Evolutionary conservation across 2,888 invertebrate genomes (phyloP).

Genomic region (Teleiodes luculella): DNA sequence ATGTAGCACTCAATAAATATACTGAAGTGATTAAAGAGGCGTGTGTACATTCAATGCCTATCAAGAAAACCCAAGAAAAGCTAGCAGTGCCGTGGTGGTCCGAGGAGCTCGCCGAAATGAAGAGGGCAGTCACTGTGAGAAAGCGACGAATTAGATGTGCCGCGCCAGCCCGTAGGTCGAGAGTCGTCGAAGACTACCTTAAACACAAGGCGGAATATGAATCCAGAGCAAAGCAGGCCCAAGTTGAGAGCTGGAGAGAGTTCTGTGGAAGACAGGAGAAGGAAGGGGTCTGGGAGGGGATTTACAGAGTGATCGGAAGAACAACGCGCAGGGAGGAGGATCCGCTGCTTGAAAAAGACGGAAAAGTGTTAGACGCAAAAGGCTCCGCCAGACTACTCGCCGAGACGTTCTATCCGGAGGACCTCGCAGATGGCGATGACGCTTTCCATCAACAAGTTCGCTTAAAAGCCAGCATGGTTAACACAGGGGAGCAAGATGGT

Average conservation of each 20-base stretch:
- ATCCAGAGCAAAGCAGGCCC: constrained; percentile 2
- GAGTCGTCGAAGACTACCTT: constrained; percentile 1
- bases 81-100: constrained; percentile 7
- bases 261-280: constrained; percentile 25
- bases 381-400: constrained; percentile 13
- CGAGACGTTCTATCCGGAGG: too few species aligned
- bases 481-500: not conserved
- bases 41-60: not conserved
- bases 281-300: constrained; percentile 19
- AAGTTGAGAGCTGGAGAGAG: constrained; percentile 24
- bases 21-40: not conserved
- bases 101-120: not conserved
- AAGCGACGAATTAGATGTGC: not conserved
- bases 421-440: not conserved
- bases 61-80: not conserved
- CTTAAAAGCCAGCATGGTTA: not conserved
- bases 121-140: not conserved
- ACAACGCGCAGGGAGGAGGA: not conserved
- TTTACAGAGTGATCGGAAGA: constrained; percentile 12
- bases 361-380: not conserved
- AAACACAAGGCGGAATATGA: not conserved
- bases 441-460: constrained; percentile 1
- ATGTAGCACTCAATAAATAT: not conserved
- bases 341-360: not conserved
- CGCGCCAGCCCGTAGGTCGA: not conserved